Conservation (phyloP, 2,888 invertebrate genomes). For the Hermodice carunculata region DNA sequence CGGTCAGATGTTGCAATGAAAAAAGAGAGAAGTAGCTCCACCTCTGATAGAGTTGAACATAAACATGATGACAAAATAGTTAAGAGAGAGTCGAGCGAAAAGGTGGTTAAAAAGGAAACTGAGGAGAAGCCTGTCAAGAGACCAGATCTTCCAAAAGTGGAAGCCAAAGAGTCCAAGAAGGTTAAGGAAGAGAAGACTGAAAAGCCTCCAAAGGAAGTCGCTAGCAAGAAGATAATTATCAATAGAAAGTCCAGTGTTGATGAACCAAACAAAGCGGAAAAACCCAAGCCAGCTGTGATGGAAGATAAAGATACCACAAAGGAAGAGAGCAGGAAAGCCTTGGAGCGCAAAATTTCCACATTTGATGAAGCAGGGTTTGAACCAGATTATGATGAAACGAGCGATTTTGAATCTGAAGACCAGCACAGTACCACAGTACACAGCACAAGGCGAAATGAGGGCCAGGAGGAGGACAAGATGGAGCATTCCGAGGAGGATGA, state of each 20-base stretch:
- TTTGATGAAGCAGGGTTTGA: slow-evolving; percentile 61
- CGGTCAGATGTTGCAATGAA: not conserved
- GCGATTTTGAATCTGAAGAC: slow-evolving; percentile 34
- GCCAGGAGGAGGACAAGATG: not conserved
- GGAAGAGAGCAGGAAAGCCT: not conserved
- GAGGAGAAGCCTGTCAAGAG: not conserved
- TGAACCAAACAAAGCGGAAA: too few relatives aligned
- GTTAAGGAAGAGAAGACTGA: not conserved
- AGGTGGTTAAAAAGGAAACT: slow-evolving; percentile 56
- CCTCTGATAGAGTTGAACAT: too few relatives aligned
- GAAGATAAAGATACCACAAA: not conserved
- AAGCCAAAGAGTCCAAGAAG: not conserved
- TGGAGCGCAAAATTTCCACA: slow-evolving; percentile 56
- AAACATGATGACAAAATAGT: not conserved
- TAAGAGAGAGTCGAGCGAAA: slow-evolving; percentile 32
- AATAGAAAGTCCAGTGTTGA: too few relatives aligned
- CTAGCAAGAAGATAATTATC: too few relatives aligned
- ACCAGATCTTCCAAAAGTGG: not conserved
- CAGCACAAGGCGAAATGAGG: not conserved
- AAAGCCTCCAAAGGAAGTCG: too few relatives aligned
- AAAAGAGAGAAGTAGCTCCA: not conserved
- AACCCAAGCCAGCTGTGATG: too few relatives aligned
- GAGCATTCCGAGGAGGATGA: too few relatives aligned
- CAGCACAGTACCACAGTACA: slow-evolving; percentile 20
- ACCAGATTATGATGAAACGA: slow-evolving; percentile 58